Evolutionary conservation across 2,113 vertebrate genomes (phyloP).

Genomic region (Nothocercus julius): DNA sequence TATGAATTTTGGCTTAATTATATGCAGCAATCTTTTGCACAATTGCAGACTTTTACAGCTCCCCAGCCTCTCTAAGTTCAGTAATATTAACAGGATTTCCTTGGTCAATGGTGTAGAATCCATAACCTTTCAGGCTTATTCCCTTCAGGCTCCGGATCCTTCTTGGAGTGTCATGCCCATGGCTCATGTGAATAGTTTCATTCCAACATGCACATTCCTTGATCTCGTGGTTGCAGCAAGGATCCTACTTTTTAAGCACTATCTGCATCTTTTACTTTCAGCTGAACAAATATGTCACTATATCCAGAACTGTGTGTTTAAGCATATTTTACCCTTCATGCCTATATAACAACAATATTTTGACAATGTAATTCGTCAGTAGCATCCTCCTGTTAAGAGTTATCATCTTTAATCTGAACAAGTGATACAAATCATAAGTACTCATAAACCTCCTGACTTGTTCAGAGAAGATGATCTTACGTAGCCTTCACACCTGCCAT

Average conservation of each 20-base stretch:
- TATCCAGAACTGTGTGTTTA: constrained; percentile 73
- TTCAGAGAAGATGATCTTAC: constrained; percentile 56
- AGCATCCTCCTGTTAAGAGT: constrained; percentile 71
- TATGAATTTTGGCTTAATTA: neutral
- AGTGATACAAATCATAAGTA: constrained; percentile 74
- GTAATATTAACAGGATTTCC: neutral
- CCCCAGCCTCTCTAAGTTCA: neutral
- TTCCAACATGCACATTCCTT: constrained; percentile 14
- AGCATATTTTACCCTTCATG: constrained; percentile 76
- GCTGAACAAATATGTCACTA: constrained; percentile 69
- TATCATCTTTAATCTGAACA: constrained; percentile 72
- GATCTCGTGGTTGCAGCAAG: neutral
- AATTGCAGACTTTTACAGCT: neutral
- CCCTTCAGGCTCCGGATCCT: neutral
- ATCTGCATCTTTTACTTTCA: constrained; percentile 64
- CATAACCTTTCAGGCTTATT: neutral
- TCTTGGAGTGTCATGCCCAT: neutral
- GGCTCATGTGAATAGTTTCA: constrained; percentile 14
- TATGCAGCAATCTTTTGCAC: neutral
- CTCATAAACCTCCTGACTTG: constrained; percentile 62
- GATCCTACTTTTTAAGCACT: constrained; percentile 57
- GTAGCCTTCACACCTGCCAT: constrained; percentile 63
- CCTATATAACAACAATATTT: constrained; percentile 75
- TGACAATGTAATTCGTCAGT: constrained; percentile 74
- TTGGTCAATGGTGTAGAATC: constrained; percentile 20